Conservation (phyloP, 2,888 invertebrate genomes). For the Sericinus montela region DNA sequence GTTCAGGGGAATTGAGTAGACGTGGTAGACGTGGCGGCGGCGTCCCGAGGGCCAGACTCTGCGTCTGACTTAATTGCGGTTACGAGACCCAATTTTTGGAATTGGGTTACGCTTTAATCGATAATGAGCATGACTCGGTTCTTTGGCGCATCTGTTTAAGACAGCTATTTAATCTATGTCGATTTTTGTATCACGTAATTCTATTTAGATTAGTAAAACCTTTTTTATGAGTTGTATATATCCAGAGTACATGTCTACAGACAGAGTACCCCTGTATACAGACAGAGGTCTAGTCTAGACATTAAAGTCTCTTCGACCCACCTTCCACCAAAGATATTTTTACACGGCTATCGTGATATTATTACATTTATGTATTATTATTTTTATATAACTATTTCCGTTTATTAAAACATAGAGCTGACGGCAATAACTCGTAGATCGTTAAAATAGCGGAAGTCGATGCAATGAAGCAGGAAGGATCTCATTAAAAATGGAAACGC, state of each 20-base stretch:
- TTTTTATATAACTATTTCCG: not conserved
- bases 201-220: too few species aligned
- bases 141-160: not conserved
- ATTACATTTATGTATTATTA: not conserved
- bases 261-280: too few species aligned
- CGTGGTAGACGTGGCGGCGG: conserved; percentile 5
- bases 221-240: too few species aligned
- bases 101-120: conserved; percentile 15
- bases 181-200: too few species aligned
- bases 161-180: not conserved
- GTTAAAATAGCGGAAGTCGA: conserved; percentile 1
- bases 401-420: conserved; percentile 1
- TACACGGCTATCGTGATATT: too few species aligned
- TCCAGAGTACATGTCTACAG: too few species aligned
- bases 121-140: conserved; percentile 4
- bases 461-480: conserved; percentile 5
- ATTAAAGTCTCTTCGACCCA: too few species aligned
- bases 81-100: conserved; percentile 9
- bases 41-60: conserved; percentile 1
- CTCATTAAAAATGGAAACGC: conserved; percentile 16
- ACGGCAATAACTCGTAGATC: not conserved
- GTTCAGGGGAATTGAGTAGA: conserved; percentile 2
- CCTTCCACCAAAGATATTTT: too few species aligned
- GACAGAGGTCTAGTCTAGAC: too few species aligned
- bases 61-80: conserved; percentile 9